Evolutionary conservation across 1,140 invertebrate genomes (phyloP), one percentile per base, ranked within the genome.

Genomic region (Uloborus diversus): DNA sequence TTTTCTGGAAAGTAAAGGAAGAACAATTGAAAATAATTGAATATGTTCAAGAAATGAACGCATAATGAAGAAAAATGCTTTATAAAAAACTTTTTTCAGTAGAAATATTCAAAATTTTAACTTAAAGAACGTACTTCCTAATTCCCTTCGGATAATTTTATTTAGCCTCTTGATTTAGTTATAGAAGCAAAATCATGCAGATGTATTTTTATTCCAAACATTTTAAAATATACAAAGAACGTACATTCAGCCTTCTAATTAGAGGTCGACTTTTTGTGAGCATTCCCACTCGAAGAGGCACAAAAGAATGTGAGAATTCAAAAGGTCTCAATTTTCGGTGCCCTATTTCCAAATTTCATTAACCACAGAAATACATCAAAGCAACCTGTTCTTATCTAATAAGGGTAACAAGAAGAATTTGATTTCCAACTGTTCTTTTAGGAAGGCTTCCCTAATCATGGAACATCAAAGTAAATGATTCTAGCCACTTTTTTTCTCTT

Each of bases 401-500:
- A 75, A 75, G 25, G 35, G 4, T 14, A 64, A 75, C 20, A 64
- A 62, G 32, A 70, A 37, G 53, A 70, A 70, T 28, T 70, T 56
- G 51, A 57, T 53, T 53, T 53, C 23, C 49, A 53, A 17, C 25
- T 32, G 42, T 64, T 73, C 28, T n/a, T n/a, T 57, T 75, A 61
- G 64, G 64, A 59, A 27, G n/a, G 5, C 28, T 23, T 20, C 4
- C 35, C 37, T n/a, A 75, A 75, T 75, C 71, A 75, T 25, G 20
- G 61, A 28, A 75, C 59, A 75, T 75, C 71, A 75, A 64, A 75
- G 59, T 27, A 73, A 53, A 61, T 73, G 53, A 73, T 28, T n/a
- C n/a, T n/a, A n/a, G n/a, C n/a, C n/a, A n/a, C n/a, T n/a, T 64
- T 64, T 51, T 25, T 75, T 49, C 13, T 75, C 53, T 32, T 61